These are phyloP conservation scores for Entomobrya proxima DNA, from an alignment of 2,888 invertebrate species.

Conservation along the genomic window DNA sequence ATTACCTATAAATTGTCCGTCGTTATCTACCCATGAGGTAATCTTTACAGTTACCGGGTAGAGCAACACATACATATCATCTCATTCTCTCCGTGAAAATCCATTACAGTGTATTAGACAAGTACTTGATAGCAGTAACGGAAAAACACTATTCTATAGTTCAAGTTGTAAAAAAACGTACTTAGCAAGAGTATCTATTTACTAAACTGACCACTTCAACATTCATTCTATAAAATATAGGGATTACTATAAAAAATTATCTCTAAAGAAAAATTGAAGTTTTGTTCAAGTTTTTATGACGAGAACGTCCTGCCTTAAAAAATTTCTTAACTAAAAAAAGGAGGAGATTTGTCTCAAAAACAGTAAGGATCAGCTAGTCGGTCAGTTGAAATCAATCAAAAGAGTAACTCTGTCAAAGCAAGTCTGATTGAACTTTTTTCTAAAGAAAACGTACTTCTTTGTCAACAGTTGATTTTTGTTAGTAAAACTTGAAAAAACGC, in stretches of 20 bases:
- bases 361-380: not conserved
- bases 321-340: not conserved
- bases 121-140: not conserved
- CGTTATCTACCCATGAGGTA: constrained; percentile 57
- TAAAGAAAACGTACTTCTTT: not conserved
- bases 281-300: not conserved
- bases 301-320: constrained; percentile 11
- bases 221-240: not conserved
- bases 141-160: not conserved
- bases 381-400: not conserved
- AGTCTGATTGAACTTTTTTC: constrained; percentile 25
- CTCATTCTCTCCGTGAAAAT: constrained; percentile 66
- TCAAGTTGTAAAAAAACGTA: not conserved
- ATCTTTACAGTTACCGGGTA: constrained; percentile 15
- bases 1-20: constrained; percentile 35
- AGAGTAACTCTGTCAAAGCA: not conserved
- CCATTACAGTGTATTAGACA: constrained; percentile 33
- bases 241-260: not conserved
- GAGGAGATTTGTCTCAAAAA: not conserved
- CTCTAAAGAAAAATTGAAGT: not conserved
- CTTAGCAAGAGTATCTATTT: not conserved
- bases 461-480: no score
- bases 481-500: not conserved
- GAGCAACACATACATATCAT: constrained; percentile 68
- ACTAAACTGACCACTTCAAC: constrained; percentile 13